A percentile compares a stretch with the other conserved stretches of the same genome.
Evolutionary conservation across 2,113 vertebrate genomes (phyloP).

Genomic region (Laticauda colubrina): DNA sequence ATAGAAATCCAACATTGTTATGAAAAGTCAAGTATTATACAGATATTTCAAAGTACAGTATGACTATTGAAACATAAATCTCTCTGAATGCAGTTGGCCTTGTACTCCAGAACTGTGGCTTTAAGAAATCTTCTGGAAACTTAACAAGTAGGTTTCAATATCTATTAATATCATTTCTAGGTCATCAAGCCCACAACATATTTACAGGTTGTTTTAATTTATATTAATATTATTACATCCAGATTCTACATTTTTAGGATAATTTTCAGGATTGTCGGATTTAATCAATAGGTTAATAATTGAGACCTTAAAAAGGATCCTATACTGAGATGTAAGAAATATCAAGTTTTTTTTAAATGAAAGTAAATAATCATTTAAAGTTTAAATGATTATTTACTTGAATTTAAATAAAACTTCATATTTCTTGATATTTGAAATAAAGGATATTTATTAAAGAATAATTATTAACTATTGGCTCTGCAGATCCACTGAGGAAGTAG

Average conservation of each 20-base stretch:
- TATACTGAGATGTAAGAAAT: neutral
- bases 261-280: neutral
- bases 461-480: neutral
- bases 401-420: too few species aligned
- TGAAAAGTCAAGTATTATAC: neutral
- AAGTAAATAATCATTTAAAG: neutral
- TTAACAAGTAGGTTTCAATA: neutral
- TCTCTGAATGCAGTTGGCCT: neutral
- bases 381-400: too few species aligned
- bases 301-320: neutral
- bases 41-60: neutral
- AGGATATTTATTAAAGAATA: too few species aligned
- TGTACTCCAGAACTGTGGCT: neutral
- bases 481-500: neutral
- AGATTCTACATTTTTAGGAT: neutral
- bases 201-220: neutral
- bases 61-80: neutral
- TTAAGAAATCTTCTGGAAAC: neutral
- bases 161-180: neutral
- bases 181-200: neutral
- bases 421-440: too few species aligned
- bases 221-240: neutral
- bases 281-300: neutral
- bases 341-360: neutral
- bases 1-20: neutral